Percentiles rank a stretch among this genome's conserved stretches.
These are phyloP conservation scores for Megalops atlanticus DNA, from an alignment of 2,113 vertebrate genomes.

Conservation along the genomic window DNA sequence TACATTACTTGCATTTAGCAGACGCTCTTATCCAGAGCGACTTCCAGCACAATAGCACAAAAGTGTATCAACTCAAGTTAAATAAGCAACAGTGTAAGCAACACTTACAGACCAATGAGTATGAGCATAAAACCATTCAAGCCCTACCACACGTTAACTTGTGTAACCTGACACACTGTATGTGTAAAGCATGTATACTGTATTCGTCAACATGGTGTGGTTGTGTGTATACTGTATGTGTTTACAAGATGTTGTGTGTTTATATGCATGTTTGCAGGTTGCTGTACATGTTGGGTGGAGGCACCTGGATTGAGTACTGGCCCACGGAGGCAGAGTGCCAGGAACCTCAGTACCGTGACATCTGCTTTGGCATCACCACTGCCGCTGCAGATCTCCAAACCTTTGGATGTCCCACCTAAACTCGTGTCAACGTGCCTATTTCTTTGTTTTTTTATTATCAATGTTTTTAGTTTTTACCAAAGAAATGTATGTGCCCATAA, in stretches of 20 bases:
- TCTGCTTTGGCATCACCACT: slow-evolving; percentile 44
- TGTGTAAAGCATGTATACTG: not conserved
- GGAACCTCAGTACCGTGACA: not conserved
- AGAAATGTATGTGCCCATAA: not conserved
- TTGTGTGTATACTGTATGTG: not conserved
- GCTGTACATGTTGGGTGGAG: slow-evolving; percentile 61
- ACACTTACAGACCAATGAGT: too few species aligned
- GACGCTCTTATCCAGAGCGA: too few species aligned
- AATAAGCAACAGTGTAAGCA: too few species aligned
- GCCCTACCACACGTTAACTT: too few species aligned
- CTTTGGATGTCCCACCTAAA: slow-evolving; percentile 60
- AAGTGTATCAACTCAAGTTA: too few species aligned
- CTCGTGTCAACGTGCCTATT: not conserved
- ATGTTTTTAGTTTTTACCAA: too few species aligned
- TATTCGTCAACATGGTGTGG: not conserved
- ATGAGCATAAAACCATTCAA: too few species aligned
- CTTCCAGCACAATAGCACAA: too few species aligned
- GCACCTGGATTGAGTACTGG: slow-evolving; percentile 72
- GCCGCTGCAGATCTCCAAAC: slow-evolving; percentile 47
- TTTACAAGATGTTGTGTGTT: not conserved
- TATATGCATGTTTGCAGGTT: slow-evolving; percentile 50
- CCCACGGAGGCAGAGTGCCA: too few species aligned
- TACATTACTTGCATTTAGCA: too few species aligned
- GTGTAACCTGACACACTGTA: too few species aligned
- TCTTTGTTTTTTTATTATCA: not conserved